Evolutionary conservation across 2,888 invertebrate genomes (phyloP).

Genomic region (Belgica antarctica): DNA sequence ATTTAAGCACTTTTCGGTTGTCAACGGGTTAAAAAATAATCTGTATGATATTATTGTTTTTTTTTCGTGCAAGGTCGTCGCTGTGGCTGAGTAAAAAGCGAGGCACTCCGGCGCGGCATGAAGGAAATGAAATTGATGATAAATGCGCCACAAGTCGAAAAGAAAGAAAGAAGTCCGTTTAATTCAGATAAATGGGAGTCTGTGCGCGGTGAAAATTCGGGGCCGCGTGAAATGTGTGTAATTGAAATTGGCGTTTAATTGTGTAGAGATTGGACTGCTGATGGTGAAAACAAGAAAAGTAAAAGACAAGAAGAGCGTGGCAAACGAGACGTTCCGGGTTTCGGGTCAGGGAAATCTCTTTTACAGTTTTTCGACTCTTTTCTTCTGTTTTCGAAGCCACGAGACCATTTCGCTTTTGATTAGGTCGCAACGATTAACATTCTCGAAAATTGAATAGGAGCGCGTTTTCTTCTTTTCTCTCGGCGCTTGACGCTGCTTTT

Average conservation of each 20-base stretch:
- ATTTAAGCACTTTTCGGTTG: too few species aligned
- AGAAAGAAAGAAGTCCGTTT: too few species aligned
- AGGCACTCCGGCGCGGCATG: too few species aligned
- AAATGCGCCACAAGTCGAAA: too few species aligned
- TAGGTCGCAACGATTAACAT: neutral
- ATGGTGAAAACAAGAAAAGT: neutral
- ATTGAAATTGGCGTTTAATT: conserved; percentile 16
- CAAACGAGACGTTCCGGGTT: neutral
- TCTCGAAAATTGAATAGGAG: neutral
- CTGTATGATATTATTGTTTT: too few species aligned
- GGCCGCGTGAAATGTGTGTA: neutral
- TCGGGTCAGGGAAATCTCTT: neutral
- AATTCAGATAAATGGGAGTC: neutral
- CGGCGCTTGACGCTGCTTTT: too few species aligned
- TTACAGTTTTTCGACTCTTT: neutral
- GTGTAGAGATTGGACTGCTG: neutral
- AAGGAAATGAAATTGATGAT: too few species aligned
- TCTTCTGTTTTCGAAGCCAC: neutral
- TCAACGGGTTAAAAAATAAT: too few species aligned
- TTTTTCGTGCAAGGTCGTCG: too few species aligned
- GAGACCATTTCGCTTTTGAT: neutral
- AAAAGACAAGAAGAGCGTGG: neutral
- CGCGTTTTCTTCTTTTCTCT: too few species aligned
- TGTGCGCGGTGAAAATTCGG: neutral
- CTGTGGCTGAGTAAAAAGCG: too few species aligned